Conservation (phyloP, 2,113 vertebrate species). For the Anas platyrhynchos region DNA sequence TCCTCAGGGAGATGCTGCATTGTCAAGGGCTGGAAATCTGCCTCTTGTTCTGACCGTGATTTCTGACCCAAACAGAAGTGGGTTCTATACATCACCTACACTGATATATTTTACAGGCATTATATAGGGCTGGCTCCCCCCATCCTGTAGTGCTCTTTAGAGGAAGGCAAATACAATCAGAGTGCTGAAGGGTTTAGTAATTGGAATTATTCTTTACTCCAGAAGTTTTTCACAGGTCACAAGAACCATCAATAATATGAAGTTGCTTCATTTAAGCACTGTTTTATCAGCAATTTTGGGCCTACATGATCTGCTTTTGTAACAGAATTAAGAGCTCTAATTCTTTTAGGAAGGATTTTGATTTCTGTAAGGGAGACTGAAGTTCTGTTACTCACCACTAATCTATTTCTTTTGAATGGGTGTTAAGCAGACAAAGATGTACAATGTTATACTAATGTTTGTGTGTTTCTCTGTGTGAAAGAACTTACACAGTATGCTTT, state of each 20-base stretch:
- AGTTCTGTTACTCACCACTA: background rate
- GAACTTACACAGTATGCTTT: background rate
- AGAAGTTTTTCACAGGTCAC: slow-evolving; percentile 10
- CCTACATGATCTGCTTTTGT: background rate
- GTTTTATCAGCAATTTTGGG: background rate
- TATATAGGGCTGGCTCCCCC: background rate
- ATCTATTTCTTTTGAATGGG: background rate
- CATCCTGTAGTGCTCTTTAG: background rate
- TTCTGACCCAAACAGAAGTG: slow-evolving; percentile 12
- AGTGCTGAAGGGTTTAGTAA: background rate
- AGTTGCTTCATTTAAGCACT: background rate
- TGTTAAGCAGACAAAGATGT: background rate
- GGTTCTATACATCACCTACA: background rate
- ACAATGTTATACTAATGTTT: background rate
- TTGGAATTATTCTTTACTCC: background rate
- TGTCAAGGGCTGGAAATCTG: slow-evolving; percentile 4
- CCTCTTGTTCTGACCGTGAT: background rate
- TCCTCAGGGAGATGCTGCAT: background rate
- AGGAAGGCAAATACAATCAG: background rate
- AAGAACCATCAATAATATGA: slow-evolving; percentile 1
- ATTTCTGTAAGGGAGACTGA: background rate
- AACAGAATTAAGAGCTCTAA: background rate
- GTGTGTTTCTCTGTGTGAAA: background rate
- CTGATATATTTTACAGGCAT: slow-evolving; percentile 12
- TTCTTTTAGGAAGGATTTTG: background rate